Evolutionary conservation across 1,140 invertebrate genomes (phyloP), one percentile per base, ranked within the genome.

Genomic region (Trichonephila clavipes): DNA sequence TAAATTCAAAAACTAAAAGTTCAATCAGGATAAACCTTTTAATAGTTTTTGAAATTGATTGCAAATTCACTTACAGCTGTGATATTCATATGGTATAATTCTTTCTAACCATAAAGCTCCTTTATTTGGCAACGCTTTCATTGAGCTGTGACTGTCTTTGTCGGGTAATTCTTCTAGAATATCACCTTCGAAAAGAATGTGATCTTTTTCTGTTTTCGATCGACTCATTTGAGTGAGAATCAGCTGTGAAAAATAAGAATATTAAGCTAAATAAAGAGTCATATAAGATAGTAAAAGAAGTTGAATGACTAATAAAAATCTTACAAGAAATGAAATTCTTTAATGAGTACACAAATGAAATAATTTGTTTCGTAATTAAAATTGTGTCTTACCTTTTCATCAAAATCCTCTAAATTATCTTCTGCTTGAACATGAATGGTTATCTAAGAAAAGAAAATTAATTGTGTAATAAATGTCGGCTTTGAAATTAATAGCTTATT

Each of bases 121-220:
- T 88, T 81, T 88, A 64, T 82, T 87, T 77, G 92, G 92, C 24
- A 93, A 24, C 2, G 66, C 92, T 64, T 93, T 93, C 86, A 93
- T 61, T 4, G 86, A 5, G 14, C 69, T 69, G 5, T 87, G 21
- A 18, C 44, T 18, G 16, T 85, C 62, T 40, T 44, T n/a, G 4
- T 59, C 59, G 19, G 51, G 86, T 21, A 14, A 21, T 16, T 93
- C 72, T 40, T 88, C 44, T 34, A 93, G 28, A 51, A 93, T 88
- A 24, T 93, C 92, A 0, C 92, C 92, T 64, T 93, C 92, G 12
- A 93, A 62, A 24, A 93, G 61, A 81, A n/a, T n/a, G 81, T 81
- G 85, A 7, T 86, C 92, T 19, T 66, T 88, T 0, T 59, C 24
- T 1, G 92, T 93, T 58, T 88, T 81, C 8, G 86, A n/a, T 14